Conservation (phyloP, 2,113 vertebrate genomes). For the Elgaria multicarinata region DNA sequence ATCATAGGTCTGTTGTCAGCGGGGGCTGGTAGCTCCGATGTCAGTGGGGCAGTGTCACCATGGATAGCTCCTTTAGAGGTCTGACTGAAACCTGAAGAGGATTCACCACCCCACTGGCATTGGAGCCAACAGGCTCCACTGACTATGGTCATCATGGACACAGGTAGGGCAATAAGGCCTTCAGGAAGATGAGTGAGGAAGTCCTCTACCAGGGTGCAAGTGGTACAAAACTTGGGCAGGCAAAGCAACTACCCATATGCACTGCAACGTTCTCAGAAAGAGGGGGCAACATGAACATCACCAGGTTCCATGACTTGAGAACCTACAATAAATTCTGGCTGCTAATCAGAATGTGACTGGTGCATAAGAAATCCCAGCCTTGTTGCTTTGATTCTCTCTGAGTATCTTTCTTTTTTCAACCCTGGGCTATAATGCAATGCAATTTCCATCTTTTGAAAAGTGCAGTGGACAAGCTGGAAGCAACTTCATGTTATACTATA, state of each 20-base stretch:
- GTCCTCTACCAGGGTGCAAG: not conserved
- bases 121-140: no score
- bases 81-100: no score
- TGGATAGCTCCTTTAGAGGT: no score
- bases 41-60: no score
- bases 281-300: not conserved
- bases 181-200: not conserved
- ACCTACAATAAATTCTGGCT: not conserved
- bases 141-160: not conserved
- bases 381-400: not conserved
- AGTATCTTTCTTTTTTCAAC: not conserved
- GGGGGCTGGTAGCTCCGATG: not conserved
- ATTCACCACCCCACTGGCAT: no score
- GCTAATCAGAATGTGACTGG: not conserved
- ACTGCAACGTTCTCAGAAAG: not conserved
- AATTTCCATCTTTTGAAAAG: not conserved
- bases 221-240: not conserved
- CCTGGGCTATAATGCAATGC: not conserved
- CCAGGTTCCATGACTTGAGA: not conserved
- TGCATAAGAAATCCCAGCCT: not conserved
- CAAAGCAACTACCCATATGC: not conserved
- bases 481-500: not conserved
- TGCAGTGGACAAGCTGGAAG: not conserved
- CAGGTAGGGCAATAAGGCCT: not conserved
- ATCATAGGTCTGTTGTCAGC: not conserved